Conservation (phyloP, 2,888 invertebrate species). For the Hirtodrosophila alboralis region DNA sequence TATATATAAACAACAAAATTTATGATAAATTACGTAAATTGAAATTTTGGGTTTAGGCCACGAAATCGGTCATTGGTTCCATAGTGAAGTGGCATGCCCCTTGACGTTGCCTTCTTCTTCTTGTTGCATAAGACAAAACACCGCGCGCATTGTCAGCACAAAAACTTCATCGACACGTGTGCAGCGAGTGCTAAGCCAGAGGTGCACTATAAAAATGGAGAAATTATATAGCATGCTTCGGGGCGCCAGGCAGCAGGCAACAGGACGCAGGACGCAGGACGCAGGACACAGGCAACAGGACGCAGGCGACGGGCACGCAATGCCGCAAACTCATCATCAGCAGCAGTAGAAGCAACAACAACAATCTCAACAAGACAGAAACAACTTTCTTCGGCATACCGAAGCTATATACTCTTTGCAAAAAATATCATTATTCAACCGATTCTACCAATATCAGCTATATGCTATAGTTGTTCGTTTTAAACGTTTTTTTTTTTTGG, state of each 20-base stretch:
- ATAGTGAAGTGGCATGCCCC: conserved; percentile 50
- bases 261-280: too few relatives aligned
- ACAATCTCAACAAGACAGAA: too few relatives aligned
- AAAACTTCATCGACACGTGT: conserved; percentile 55
- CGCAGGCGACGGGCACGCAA: conserved; percentile 44
- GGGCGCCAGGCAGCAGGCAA: conserved; percentile 21
- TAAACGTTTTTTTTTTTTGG: too few relatives aligned
- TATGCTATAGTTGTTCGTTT: too few relatives aligned
- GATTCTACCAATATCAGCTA: too few relatives aligned
- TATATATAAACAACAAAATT: too few relatives aligned
- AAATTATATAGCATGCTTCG: conserved; percentile 68
- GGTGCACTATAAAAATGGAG: conserved; percentile 70
- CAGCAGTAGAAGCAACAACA: conserved; percentile 19
- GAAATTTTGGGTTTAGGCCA: too few relatives aligned
- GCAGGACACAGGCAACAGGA: conserved; percentile 22
- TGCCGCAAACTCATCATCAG: conserved; percentile 52
- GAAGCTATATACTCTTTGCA: too few relatives aligned
- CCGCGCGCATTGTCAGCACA: conserved; percentile 72
- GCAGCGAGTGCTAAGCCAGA: conserved; percentile 40
- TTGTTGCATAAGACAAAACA: conserved; percentile 52
- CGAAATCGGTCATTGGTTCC: too few relatives aligned
- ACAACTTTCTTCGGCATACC: too few relatives aligned
- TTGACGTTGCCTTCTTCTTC: not conserved
- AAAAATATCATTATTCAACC: too few relatives aligned
- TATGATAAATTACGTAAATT: too few relatives aligned